Base-by-base conservation (phyloP, 2,113 vertebrate species). In the Phalacrocorax aristotelis region DNA sequence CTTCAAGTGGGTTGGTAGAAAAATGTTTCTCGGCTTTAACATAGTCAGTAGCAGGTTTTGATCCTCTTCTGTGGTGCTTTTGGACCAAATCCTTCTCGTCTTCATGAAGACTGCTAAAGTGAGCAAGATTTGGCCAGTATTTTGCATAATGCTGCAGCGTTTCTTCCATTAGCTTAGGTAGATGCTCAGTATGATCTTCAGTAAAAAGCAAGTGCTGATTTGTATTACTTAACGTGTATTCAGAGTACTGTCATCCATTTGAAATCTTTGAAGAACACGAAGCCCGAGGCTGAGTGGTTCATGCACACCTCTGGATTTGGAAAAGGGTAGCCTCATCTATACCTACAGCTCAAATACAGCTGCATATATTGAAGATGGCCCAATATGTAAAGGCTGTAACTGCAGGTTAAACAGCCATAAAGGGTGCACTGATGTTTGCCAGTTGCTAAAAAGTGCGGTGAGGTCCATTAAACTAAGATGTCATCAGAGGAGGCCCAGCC, bases 31-130 rank as follows among this genome's bases (percentile, higher is more conserved):
- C 4, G 2, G 19, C 46, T 91, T 87, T 78, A 51, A 77, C 78
- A 62, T 18, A 93, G 54, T 89, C 83, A 51, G 36, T 57, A 83
- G 60, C 70, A 91, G 82, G 78, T 95, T 93, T 95, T 96, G 87
- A 95, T 95, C 78, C 54, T 94, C 62, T 84, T 96, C 80, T 68
- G 78, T 94, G 38, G 77, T 4, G 14, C 60, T 96, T 83, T 77
- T 86, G 82, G 94, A 80, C 82, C 87, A 88, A 88, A 93, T 90
- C 68, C 42, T 93, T 90, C 71, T 88, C 76, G 84, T 87, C 82
- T 78, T 94, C 71, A 5, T 13, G 75, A 74, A 70, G 87, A 64
- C 23, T 80, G 62, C 17, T 80, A 19, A 90, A 83, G 40, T 15
- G 81, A 93, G 74, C n/a, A 77, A 72, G 62, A 72, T 62, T 77